Evolutionary conservation across 2,797 vertebrate genomes (phyloP), one percentile per base, ranked within the genome.

Genomic region (Mus minutoides): DNA sequence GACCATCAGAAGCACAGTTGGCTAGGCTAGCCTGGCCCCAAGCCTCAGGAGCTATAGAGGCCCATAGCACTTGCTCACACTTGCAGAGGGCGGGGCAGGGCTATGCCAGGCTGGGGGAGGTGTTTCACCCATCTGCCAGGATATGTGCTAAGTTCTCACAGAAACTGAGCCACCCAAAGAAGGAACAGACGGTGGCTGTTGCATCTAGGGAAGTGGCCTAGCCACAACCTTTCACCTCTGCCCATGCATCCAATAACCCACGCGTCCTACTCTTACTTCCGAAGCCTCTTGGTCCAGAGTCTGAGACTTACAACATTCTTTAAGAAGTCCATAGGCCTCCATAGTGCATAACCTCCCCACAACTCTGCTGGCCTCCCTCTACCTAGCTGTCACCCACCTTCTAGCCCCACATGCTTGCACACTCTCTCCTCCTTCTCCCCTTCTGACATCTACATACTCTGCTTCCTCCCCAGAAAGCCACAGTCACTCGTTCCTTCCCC

Each of bases 51-150:
- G 56, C 46, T 19, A 69, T n/a, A 69, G 40, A 12, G 69, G 46
- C 58, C 77, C 29, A 54, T 34, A 6, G 16, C 22, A 4, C 1
- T 11, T 43, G 7, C 1, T 11, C 49, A 0, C 1, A 0, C 13
- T 26, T 1, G n/a, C 3, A 0, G 34, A 46, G 31, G 80, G 21
- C n/a, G 40, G 79, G 73, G 21, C 31, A 40, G 79, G 73, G 6
- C 49, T 37, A 29, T n/a, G 24, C 40, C 9, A 43, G 71, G 64
- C 43, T 21, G 5, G 7, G 58, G 0, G 0, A 77, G 79, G 52
- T 26, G 12, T 58, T 90, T 83, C 43, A 76, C 26, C 58, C 46
- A 0, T 11, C 54, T 24, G 34, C 21, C 19, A 14, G 5, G 90
- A 26, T 73, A 24, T 0, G 3, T n/a, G 58, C 92, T 54, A 26